Base-by-base conservation (phyloP, 2,797 vertebrate genomes). In the Zalophus californianus region DNA sequence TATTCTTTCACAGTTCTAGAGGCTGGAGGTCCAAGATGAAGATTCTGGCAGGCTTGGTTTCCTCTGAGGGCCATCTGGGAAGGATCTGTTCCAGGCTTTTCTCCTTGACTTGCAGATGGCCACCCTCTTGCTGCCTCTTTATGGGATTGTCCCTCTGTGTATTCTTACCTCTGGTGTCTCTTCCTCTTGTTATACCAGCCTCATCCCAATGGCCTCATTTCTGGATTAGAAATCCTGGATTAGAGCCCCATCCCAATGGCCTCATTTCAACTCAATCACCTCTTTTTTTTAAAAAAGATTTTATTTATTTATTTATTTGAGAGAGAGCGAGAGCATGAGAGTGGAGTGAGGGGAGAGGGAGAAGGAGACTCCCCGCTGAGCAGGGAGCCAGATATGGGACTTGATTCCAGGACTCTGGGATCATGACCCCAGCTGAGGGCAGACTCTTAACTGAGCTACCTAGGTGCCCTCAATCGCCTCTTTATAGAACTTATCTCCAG, bases 1-100 rank as follows among this genome's bases (percentile, higher is more conserved):
- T 38, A 80, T 86, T 82, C 84, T 90, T 50, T 90, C 50, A 75
- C 29, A 48, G 13, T 95, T 93, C 58, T 86, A 29, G 78, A 56
- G 18, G 27, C 72, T 93, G 54, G n/a, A 85, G 54, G 52, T 84
- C 70, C 60, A 89, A 56, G 79, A 58, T 73, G 35, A 92, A 85
- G 54, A 9, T 82, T 54, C 38, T n/a, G 35, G 38, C 56, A 88
- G 25, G 48, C 21, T 20, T 95, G 50, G 35, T 86, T 80, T 95
- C 66, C 50, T 77, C 32, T 86, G 73, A 82, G 58, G 58, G n/a
- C 50, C 56, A 68, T 66, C 27, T 92, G 44, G 44, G 62, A 72
- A 93, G 35, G 16, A 44, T 35, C 32, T 7, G 3, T 73, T 72
- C 11, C 70, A 91, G 58, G 29, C 25, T 62, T 96, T 18, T 92